Evolutionary conservation across 2,113 vertebrate genomes (phyloP), one percentile per base, ranked within the genome.

Genomic region (Entomyzon cyanotis): DNA sequence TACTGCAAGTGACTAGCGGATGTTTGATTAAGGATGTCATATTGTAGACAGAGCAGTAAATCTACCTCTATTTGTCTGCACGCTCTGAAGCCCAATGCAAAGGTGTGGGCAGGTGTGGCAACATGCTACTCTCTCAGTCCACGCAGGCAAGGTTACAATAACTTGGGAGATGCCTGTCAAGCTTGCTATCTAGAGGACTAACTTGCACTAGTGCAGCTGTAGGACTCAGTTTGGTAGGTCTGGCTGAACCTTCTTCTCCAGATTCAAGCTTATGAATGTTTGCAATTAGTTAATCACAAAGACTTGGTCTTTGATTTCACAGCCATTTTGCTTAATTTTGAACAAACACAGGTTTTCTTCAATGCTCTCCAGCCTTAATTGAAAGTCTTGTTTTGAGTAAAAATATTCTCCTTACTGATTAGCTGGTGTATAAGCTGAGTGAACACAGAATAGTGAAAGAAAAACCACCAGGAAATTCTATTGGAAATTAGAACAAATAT

Each of bases 61-160:
- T 42, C 35, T 50, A 2, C 7, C 8, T 68, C 8, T 15, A 17
- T 67, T 77, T 68, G 23, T 42, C 31, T 79, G 20, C 14, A 16
- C 23, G 12, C 9, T 75, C 19, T 87, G 35, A 22, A 63, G 33
- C 15, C 14, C 60, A 56, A 2, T 0, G 0, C 11, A 56, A 39
- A 82, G 18, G 5, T 44, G 2, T 16, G 9, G 35, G 8, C 7
- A 46, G 18, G 22, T 2, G 5, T 30, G 23, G 6, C 27, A 90
- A 15, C 7, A 9, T 7, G 24, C 12, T 50, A 3, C 12, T 49
- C 20, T 59, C 56, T 62, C 12, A n/a, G 30, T 30, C 22, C 49
- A 52, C 11, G 14, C 6, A 27, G 2, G 2, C 27, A 20, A 59
- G 5, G 10, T 37, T 3, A 0, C 11, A 37, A 15, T 11, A 85